These are phyloP conservation scores for Ophioninae sp. DNA, from an alignment of 2,888 invertebrate species.

Conservation along the genomic window DNA sequence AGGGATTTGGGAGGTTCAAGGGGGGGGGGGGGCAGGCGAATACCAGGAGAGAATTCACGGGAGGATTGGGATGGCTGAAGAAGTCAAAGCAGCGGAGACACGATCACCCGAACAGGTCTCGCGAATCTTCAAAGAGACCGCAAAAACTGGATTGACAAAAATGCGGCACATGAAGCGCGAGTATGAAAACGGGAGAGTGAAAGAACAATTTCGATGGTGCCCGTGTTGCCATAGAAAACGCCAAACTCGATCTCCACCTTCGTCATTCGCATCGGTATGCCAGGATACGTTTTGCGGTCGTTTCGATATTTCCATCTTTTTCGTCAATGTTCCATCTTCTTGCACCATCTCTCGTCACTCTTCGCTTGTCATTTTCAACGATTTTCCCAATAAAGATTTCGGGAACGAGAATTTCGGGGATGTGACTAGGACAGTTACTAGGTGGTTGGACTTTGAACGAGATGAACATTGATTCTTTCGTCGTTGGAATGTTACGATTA, in stretches of 20 bases:
- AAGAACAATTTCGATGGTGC: slow-evolving; percentile 46
- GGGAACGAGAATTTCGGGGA: background rate
- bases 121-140: slow-evolving; percentile 51
- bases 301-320: slow-evolving; percentile 48
- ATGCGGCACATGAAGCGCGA: slow-evolving; percentile 20
- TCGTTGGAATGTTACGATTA: no score
- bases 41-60: background rate
- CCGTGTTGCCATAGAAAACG: slow-evolving; percentile 14
- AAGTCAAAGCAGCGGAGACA: slow-evolving; percentile 22
- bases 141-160: slow-evolving; percentile 51
- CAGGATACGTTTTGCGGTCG: slow-evolving; percentile 9
- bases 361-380: slow-evolving; percentile 50
- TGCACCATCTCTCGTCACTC: slow-evolving; percentile 20
- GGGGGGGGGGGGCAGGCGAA: background rate
- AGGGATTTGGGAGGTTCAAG: no score
- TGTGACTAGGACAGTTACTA: background rate
- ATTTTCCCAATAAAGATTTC: slow-evolving; percentile 44
- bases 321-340: slow-evolving; percentile 28
- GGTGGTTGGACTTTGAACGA: background rate
- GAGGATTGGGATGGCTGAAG: background rate
- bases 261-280: slow-evolving; percentile 46
- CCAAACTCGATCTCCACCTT: slow-evolving; percentile 25
- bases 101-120: slow-evolving; percentile 10
- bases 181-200: slow-evolving; percentile 15
- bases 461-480: no score